phyloP scores from a whole-genome alignment of 2,113 vertebrate species.

The Puntigrus tetrazona region DNA sequence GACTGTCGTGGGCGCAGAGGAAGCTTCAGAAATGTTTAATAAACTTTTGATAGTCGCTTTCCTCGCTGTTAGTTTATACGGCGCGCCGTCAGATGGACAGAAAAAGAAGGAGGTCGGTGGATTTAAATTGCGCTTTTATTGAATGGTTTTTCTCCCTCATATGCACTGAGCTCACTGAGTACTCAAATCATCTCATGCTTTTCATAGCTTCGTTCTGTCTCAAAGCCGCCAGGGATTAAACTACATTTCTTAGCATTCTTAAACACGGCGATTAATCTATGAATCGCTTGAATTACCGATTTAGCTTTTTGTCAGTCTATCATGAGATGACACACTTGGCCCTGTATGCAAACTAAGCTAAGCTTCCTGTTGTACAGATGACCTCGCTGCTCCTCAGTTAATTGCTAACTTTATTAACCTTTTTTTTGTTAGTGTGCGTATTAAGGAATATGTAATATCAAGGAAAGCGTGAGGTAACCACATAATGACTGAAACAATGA shows the following conservation, averaged over 20 bases:
- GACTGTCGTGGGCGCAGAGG: not conserved
- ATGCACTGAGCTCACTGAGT: not conserved
- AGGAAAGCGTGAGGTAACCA: not conserved
- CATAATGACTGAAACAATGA: not conserved
- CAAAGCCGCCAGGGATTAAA: not conserved
- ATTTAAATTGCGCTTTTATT: not conserved
- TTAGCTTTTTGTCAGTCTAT: not conserved
- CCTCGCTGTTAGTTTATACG: conserved; percentile 50
- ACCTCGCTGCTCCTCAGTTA: not conserved
- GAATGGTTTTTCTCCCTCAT: not conserved
- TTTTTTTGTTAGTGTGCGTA: not conserved
- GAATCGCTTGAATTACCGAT: not conserved
- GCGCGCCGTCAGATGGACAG: conserved; percentile 67
- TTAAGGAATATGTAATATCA: too few relatives aligned
- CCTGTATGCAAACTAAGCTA: conserved; percentile 21
- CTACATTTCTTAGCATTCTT: not conserved
- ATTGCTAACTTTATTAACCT: not conserved
- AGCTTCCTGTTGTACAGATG: not conserved
- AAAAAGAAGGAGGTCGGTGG: conserved; percentile 83
- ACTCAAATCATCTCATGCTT: not conserved
- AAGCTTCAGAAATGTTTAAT: conserved; percentile 60
- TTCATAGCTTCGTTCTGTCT: not conserved
- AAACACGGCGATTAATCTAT: not conserved
- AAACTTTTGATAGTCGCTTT: conserved; percentile 65
- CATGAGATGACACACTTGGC: not conserved